Conservation (phyloP, 2,797 vertebrate species). For the Oreonectes daqikongensis region DNA sequence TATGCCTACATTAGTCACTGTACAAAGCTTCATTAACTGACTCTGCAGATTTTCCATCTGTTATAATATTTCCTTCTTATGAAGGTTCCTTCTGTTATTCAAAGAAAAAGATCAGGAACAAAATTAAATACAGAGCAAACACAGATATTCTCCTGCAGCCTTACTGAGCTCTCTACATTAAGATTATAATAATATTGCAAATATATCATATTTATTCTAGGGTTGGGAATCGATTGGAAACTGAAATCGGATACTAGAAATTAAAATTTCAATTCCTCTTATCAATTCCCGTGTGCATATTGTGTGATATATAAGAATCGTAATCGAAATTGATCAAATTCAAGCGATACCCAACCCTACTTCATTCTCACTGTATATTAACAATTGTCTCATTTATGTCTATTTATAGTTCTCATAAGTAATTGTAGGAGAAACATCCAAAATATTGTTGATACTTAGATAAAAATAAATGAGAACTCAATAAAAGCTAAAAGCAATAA, state of each 20-base stretch:
- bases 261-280: too few relatives aligned
- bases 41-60: slow-evolving; percentile 9
- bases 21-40: neutral
- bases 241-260: too few relatives aligned
- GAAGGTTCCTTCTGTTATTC: neutral
- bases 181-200: neutral
- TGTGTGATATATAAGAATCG: too few relatives aligned
- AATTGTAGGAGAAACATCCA: too few relatives aligned
- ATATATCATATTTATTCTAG: too few relatives aligned
- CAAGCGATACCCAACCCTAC: too few relatives aligned
- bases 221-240: too few relatives aligned
- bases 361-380: neutral
- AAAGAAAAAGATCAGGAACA: neutral
- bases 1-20: neutral
- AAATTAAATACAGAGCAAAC: too few relatives aligned
- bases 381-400: neutral
- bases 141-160: too few relatives aligned
- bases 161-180: neutral
- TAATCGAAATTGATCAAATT: too few relatives aligned
- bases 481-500: neutral
- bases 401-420: neutral
- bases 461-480: neutral
- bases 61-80: neutral
- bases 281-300: too few relatives aligned
- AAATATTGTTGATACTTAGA: too few relatives aligned